These are phyloP conservation scores for Hippocampus mohnikei DNA, from an alignment of 2,113 vertebrate species.

Conservation along the genomic window DNA sequence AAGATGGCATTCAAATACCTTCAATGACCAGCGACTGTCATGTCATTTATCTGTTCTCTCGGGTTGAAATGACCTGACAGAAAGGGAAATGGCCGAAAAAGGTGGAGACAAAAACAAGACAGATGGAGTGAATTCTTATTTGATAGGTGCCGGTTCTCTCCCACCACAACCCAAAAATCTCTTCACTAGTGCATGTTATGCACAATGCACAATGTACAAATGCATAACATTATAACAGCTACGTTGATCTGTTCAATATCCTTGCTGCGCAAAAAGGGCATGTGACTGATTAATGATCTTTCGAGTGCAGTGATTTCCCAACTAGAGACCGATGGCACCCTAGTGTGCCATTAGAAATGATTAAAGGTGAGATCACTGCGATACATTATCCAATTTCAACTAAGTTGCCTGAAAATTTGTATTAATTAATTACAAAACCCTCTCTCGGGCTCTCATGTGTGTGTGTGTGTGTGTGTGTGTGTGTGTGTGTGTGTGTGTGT, in stretches of 20 bases:
- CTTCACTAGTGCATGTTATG: not conserved
- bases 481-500: too few relatives aligned
- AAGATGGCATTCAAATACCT: conserved; percentile 8
- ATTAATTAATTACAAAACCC: too few relatives aligned
- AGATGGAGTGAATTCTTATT: not conserved
- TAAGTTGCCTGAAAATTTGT: not conserved
- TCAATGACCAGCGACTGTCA: not conserved
- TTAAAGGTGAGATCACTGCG: not conserved
- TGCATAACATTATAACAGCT: not conserved
- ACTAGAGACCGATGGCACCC: too few relatives aligned
- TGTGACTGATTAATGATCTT: not conserved
- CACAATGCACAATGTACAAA: too few relatives aligned
- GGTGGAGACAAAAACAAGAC: not conserved
- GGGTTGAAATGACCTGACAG: not conserved
- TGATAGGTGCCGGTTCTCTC: not conserved
- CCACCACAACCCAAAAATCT: not conserved
- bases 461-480: too few relatives aligned
- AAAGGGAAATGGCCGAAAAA: not conserved
- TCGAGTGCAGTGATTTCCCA: too few relatives aligned
- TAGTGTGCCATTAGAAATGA: not conserved
- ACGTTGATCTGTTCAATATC: not conserved
- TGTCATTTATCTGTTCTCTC: conserved; percentile 14
- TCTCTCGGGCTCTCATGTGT: too few relatives aligned
- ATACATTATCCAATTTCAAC: not conserved
- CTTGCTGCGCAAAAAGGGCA: not conserved